Evolutionary conservation across 2,113 vertebrate genomes (phyloP).

Genomic region (Ochotona curzoniae): DNA sequence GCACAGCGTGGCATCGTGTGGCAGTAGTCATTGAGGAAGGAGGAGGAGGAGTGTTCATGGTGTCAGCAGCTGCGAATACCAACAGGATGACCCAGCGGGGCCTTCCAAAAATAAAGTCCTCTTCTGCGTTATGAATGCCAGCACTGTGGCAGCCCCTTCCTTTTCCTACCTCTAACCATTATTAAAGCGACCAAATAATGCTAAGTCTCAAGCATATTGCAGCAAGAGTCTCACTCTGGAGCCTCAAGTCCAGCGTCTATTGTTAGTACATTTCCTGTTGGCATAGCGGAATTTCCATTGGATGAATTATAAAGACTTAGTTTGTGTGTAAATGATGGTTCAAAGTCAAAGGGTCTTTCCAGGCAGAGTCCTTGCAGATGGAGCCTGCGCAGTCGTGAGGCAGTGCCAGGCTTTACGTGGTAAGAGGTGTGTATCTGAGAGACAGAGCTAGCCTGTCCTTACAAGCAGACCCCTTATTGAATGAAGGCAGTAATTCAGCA

Average conservation of each 20-base stretch:
- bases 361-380: background rate
- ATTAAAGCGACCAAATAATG: background rate
- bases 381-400: background rate
- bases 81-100: background rate
- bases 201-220: background rate
- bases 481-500: no score
- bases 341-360: background rate
- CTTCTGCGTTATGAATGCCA: background rate
- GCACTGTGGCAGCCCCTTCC: no score
- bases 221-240: background rate
- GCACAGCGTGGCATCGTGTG: background rate
- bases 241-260: background rate
- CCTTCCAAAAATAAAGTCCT: background rate
- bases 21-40: background rate
- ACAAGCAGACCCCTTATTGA: fast-evolving
- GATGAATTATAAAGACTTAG: background rate
- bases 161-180: fast-evolving
- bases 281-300: background rate
- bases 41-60: background rate
- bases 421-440: background rate
- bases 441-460: background rate
- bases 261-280: background rate
- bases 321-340: background rate
- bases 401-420: fast-evolving
- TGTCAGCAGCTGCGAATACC: fast-evolving